These are phyloP conservation scores for Hassar affinis DNA, from an alignment of 2,113 vertebrate species.

Conservation along the genomic window DNA sequence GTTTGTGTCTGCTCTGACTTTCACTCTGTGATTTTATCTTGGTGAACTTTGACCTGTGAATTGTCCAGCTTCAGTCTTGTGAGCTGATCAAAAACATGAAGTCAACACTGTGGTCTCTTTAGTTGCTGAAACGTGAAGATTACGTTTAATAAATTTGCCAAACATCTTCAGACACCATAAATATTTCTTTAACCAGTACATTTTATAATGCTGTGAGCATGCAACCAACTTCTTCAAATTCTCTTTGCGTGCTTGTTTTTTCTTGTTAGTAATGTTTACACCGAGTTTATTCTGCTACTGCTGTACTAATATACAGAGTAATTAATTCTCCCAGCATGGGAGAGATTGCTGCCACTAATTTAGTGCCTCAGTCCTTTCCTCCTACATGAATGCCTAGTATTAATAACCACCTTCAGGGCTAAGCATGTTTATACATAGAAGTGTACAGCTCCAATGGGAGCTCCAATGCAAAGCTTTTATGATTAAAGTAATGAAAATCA, in stretches of 20 bases:
- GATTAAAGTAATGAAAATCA: not conserved
- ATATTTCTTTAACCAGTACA: not conserved
- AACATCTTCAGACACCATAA: not conserved
- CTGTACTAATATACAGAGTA: not conserved
- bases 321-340: conserved; percentile 25
- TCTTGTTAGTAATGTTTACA: not conserved
- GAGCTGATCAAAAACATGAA: not conserved
- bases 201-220: not conserved
- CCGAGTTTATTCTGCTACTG: not conserved
- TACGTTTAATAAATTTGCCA: not conserved
- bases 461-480: not conserved
- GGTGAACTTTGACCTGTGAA: conserved; percentile 12
- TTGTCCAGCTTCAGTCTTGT: not conserved
- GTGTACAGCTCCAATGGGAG: not conserved
- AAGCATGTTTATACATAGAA: not conserved
- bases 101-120: not conserved
- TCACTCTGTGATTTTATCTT: not conserved
- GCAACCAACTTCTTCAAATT: not conserved
- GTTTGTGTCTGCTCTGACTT: not conserved
- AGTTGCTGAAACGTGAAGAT: not conserved
- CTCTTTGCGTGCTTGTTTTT: not conserved
- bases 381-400: conserved; percentile 24
- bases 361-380: conserved; percentile 23
- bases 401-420: not conserved
- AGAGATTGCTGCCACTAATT: conserved; percentile 33